phyloP scores from a whole-genome alignment of 2,797 vertebrate genomes.

The Siniperca obscura region DNA sequence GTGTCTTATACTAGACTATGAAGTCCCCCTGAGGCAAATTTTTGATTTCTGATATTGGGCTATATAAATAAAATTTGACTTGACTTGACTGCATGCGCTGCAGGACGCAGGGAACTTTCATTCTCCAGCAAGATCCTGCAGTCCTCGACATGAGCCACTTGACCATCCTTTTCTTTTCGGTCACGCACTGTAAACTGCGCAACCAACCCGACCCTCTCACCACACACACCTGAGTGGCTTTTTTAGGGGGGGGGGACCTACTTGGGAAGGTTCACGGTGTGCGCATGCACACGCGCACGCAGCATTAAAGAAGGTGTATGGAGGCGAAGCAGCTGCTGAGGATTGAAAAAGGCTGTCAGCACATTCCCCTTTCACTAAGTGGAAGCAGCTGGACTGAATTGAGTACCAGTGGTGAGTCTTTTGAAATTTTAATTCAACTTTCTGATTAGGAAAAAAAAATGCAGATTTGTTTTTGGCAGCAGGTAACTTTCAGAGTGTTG shows the following conservation, averaged over 20 bases:
- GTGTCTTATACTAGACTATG: too few species aligned
- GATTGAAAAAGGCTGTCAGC: conserved; percentile 31
- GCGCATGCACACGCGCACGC: background rate
- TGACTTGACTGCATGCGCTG: background rate
- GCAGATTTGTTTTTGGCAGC: background rate
- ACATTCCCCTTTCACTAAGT: conserved; percentile 47
- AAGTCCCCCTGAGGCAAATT: too few species aligned
- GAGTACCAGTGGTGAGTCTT: conserved; percentile 58
- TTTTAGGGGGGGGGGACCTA: background rate
- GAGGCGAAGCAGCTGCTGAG: conserved; percentile 20
- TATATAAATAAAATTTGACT: too few species aligned
- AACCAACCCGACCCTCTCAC: background rate
- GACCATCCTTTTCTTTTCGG: background rate
- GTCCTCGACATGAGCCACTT: background rate
- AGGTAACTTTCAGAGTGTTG: background rate
- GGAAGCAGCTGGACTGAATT: conserved; percentile 15
- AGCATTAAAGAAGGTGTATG: conserved; percentile 8
- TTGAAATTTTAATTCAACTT: background rate
- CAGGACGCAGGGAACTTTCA: background rate
- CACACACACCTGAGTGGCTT: conserved; percentile 12
- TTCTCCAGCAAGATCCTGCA: background rate
- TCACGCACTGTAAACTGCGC: background rate
- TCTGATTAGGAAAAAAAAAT: background rate
- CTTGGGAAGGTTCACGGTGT: background rate
- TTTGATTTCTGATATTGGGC: too few species aligned